Percentiles rank a stretch among this genome's conserved stretches.
Evolutionary conservation across 1,140 invertebrate species (phyloP).

Genomic region (Lerema accius): DNA sequence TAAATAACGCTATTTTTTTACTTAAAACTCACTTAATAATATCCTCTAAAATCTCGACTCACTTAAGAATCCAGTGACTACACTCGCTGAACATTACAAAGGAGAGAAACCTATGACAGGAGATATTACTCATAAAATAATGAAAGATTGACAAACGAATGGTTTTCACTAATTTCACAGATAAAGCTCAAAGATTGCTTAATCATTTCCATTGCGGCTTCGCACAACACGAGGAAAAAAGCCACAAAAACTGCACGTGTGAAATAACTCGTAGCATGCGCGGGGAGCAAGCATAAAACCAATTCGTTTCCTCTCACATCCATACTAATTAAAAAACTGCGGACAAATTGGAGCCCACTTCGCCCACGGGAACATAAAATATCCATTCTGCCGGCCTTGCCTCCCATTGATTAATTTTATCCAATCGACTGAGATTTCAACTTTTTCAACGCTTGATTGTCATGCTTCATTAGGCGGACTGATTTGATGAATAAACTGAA

Average conservation of each 20-base stretch:
- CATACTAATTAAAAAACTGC: slow-evolving; percentile 78
- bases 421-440: slow-evolving; percentile 66
- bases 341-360: slow-evolving; percentile 73
- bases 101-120: too few species aligned
- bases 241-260: slow-evolving; percentile 32
- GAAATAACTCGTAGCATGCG: slow-evolving; percentile 37
- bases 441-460: slow-evolving; percentile 69
- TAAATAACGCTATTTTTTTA: too few species aligned
- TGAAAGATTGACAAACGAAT: too few species aligned
- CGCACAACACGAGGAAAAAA: slow-evolving; percentile 21
- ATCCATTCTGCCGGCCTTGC: slow-evolving; percentile 64
- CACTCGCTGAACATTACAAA: too few species aligned
- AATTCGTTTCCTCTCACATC: slow-evolving; percentile 70
- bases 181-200: slow-evolving; percentile 10
- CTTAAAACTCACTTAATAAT: too few species aligned
- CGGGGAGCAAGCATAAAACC: slow-evolving; percentile 53
- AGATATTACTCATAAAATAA: too few species aligned
- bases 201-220: slow-evolving; percentile 19
- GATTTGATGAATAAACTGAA: slow-evolving; percentile 37
- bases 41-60: too few species aligned
- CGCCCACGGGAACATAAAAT: slow-evolving; percentile 75
- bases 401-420: slow-evolving; percentile 73
- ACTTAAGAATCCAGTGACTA: too few species aligned
- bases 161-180: neutral
- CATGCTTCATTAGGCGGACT: slow-evolving; percentile 54